Base-by-base conservation (phyloP, 2,113 vertebrate genomes). In the Pantherophis guttatus region DNA sequence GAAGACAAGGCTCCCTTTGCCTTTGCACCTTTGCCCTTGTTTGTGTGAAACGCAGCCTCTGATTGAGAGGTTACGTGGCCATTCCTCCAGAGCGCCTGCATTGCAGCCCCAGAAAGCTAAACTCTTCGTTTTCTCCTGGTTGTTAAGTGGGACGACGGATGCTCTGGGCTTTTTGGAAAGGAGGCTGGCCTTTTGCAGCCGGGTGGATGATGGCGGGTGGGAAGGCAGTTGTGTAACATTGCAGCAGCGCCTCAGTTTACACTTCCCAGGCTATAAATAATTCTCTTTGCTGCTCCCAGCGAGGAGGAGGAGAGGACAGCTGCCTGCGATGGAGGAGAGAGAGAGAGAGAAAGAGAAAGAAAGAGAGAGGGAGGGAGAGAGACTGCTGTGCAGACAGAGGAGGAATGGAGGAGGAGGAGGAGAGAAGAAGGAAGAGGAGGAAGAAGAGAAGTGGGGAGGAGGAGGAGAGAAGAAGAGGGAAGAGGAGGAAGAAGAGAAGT, bases 221-320 rank as follows among this genome's bases (percentile, higher is more conserved):
- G 91, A 92, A 92, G 55, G 39, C 58, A 0, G 89, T 97, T 97
- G 96, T 97, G 88, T 97, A 97, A 97, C 94, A 89, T 93, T 96
- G 95, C 96, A 96, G 96, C 91, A 91, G 62, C 86, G 92, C 93
- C 95, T 89, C 90, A 44, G 92, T 96, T 96, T 96, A 95, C 93
- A 94, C 93, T 97, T 94, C 26, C n/a, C 94, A 0, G 93, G 91
- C 96, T 96, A 96, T 96, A 96, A 97, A 96, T 97, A 97, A 3
- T 92, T 81, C 92, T 93, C 94, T 96, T 94, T 86, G 91, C 94
- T 93, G 93, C 93, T 92, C 81, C 91, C 90, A 88, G 70, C 44
- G 19, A 44, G 58, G 88, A 11, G 81, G 65, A 33, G 39, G 39
- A 44, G 39, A 44, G 39, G 39, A 29, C 62, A 89, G 57, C 88